These are phyloP conservation scores for Coregonus ussuriensis DNA, from an alignment of 2,797 vertebrate genomes.

Conservation along the genomic window DNA sequence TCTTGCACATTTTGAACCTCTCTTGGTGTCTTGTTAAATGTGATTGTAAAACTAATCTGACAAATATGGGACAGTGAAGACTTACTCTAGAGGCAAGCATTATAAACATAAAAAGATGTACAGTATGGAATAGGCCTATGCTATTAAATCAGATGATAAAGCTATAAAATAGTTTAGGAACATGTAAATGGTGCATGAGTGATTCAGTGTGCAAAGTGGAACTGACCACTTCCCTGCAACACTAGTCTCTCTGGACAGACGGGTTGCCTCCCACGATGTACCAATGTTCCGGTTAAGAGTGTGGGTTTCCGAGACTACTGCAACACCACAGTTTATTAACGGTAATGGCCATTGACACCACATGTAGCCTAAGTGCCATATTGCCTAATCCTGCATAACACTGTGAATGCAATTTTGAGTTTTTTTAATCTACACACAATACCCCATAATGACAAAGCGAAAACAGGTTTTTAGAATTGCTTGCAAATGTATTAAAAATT, in stretches of 20 bases:
- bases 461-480: no score
- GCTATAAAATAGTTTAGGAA: background rate
- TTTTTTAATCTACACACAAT: conserved; percentile 7
- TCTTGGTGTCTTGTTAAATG: background rate
- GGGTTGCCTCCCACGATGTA: no score
- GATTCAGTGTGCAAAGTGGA: background rate
- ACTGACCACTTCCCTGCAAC: conserved; percentile 21
- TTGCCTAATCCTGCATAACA: conserved; percentile 47
- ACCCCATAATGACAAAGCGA: no score
- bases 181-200: background rate
- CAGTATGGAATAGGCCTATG: background rate
- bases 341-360: background rate
- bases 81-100: background rate
- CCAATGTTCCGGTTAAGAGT: no score
- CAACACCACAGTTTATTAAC: conserved; percentile 16
- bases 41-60: background rate
- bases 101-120: conserved; percentile 3
- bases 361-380: background rate
- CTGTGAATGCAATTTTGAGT: conserved; percentile 27
- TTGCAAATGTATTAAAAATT: no score
- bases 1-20: background rate
- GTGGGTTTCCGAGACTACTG: background rate
- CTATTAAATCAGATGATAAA: background rate
- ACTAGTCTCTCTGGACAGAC: background rate
- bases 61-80: background rate